Evolutionary conservation across 2,113 vertebrate species (phyloP), one percentile per base, ranked within the genome.

Genomic region (Aldabrachelys gigantea): DNA sequence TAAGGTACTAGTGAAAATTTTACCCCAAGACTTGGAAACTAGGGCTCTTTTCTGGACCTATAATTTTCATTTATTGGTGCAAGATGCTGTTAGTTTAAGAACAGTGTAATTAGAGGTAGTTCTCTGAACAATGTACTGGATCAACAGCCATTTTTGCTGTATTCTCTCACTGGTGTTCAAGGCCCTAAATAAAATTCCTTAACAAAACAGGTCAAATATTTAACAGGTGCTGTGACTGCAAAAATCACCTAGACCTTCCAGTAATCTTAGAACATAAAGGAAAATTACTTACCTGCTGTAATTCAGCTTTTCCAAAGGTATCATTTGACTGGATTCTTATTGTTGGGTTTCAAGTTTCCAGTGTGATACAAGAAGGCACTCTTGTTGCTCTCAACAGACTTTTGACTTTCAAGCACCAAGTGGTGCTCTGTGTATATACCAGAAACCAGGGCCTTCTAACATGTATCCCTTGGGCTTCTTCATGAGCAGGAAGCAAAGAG

Each of bases 141-240:
- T n/a, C 62, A 69, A 69, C 7, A 19, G 35, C 35, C 29, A 35
- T 69, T 69, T 69, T 17, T 10, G 29, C 13, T 62, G 12, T 69
- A 47, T 54, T 62, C 59, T 52, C 69, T 92, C n/a, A 83, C 35
- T 27, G 72, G 4, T 27, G 50, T 7, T 87, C 5, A 69, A 10
- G 2, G 12, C 47, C 84, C n/a, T 79, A 38, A 72, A 79, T 78
- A 87, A 91, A 65, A 3, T 62, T 72, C 31, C 59, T 65, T 65
- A 65, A 16, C 81, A 82, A 91, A 57, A 13, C 4, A 35, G 69
- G 16, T 2, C 76, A 16, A 54, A 84, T 56, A 1, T 47, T 35
- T 72, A 93, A 80, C 8, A n/a, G 27, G 82, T 0, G 0, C 82
- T 2, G 2, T 1, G 2, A 69, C 35, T n/a, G 2, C n/a, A 2